Evolutionary conservation across 2,797 vertebrate species (phyloP).

Genomic region (Poliocrania exsul): DNA sequence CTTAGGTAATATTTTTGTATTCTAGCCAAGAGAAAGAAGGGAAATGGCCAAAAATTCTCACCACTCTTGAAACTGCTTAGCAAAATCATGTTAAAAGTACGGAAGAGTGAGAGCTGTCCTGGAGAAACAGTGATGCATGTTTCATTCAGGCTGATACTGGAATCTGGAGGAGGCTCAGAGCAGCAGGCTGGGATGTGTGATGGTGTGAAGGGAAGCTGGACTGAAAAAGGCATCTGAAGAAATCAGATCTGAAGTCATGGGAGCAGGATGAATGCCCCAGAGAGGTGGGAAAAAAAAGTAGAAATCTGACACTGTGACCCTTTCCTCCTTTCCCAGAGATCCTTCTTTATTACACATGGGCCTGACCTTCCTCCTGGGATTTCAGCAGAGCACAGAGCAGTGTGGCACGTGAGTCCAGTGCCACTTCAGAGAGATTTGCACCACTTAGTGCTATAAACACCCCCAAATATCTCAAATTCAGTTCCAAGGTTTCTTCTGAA

Average conservation of each 20-base stretch:
- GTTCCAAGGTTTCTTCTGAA: background rate
- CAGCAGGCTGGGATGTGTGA: background rate
- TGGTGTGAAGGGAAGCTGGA: slow-evolving; percentile 30
- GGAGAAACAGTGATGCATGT: background rate
- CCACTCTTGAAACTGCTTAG: background rate
- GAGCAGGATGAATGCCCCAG: slow-evolving; percentile 46
- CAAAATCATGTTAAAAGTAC: background rate
- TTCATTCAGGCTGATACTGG: background rate
- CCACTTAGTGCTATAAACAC: background rate
- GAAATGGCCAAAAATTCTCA: background rate
- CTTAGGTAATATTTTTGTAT: slow-evolving; percentile 18
- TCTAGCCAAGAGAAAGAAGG: slow-evolving; percentile 6
- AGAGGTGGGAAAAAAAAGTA: slow-evolving; percentile 37
- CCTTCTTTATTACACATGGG: background rate
- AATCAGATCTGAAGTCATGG: slow-evolving; percentile 57
- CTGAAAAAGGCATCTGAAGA: slow-evolving; percentile 50
- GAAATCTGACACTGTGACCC: slow-evolving; percentile 29
- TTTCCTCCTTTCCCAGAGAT: slow-evolving; percentile 61
- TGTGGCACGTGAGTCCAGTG: background rate
- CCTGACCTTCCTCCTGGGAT: slow-evolving; percentile 1
- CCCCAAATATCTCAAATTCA: background rate
- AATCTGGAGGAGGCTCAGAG: background rate
- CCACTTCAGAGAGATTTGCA: slow-evolving; percentile 1
- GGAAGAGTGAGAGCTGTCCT: background rate
- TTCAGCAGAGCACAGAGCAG: background rate